Conservation (phyloP, 2,888 invertebrate genomes). For the Rhingia campestris region DNA sequence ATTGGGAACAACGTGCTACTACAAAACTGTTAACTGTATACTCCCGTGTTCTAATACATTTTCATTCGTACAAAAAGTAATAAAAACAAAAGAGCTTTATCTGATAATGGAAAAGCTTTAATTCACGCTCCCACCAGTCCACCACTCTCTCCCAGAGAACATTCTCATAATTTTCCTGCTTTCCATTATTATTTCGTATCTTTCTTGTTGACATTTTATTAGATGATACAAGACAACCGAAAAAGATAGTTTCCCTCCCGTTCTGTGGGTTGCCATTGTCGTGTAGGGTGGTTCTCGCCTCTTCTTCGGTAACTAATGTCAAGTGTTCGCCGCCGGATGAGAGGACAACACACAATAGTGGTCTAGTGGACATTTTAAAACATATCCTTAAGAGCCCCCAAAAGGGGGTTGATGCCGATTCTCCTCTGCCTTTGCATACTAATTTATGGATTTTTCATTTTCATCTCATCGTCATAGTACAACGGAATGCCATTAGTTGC, state of each 20-base stretch:
- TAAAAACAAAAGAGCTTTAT: conserved; percentile 35
- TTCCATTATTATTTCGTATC: conserved; percentile 6
- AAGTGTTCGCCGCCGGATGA: conserved; percentile 45
- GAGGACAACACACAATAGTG: conserved; percentile 14
- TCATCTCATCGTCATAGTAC: conserved; percentile 24
- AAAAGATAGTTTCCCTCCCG: conserved; percentile 29
- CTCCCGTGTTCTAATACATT: conserved; percentile 34
- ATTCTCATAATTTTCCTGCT: conserved; percentile 16
- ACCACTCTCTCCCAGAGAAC: conserved; percentile 6
- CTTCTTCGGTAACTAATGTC: conserved; percentile 45
- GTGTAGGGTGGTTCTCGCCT: conserved; percentile 9
- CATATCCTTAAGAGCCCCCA: conserved; percentile 38
- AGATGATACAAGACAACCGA: conserved; percentile 8
- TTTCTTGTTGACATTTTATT: conserved; percentile 63
- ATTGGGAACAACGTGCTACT: conserved; percentile 14
- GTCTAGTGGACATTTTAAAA: conserved; percentile 35
- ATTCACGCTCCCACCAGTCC: conserved; percentile 11
- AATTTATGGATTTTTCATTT: conserved; percentile 70
- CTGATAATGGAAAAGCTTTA: conserved; percentile 19
- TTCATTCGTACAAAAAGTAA: conserved; percentile 6
- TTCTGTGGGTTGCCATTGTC: background rate
- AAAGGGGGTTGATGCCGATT: background rate
- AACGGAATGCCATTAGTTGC: conserved; percentile 52
- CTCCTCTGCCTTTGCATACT: conserved; percentile 18
- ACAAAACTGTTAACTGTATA: conserved; percentile 4